Percentiles rank a stretch among this genome's conserved stretches.
phyloP scores from a whole-genome alignment of 2,797 vertebrate genomes.

The Phrynocephalus vlangalii region DNA sequence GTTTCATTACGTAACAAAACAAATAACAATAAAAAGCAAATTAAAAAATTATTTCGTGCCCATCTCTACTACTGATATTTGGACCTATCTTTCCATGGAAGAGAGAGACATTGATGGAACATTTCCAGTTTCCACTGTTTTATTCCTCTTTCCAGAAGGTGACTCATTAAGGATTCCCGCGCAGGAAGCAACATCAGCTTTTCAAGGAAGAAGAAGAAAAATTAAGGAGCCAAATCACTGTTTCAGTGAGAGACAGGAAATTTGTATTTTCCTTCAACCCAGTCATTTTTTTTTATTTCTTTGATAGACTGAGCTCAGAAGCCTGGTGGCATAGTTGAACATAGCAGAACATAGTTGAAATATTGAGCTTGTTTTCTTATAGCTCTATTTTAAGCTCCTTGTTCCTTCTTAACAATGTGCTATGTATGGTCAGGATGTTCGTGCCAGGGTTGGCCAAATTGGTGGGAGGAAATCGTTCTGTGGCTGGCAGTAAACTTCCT shows the following conservation, averaged over 20 bases:
- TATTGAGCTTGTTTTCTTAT: not conserved
- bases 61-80: no score
- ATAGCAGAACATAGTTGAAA: not conserved
- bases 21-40: no score
- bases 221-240: not conserved
- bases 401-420: not conserved
- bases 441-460: no score
- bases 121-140: not conserved
- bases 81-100: no score
- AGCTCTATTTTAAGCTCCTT: constrained; percentile 2
- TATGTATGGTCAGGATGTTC: no score
- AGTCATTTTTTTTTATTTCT: not conserved
- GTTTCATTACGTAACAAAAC: no score
- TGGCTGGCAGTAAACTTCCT: no score
- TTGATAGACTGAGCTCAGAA: not conserved
- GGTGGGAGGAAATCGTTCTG: no score
- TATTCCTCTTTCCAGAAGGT: not conserved
- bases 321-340: not conserved
- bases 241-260: not conserved
- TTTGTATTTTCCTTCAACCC: not conserved
- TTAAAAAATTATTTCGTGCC: no score
- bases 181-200: not conserved
- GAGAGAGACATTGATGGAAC: not conserved
- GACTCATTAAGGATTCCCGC: not conserved
- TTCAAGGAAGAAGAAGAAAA: not conserved